These are phyloP conservation scores for Chiropotes sagulatus DNA, from an alignment of 2,797 vertebrate genomes.

Conservation along the genomic window DNA sequence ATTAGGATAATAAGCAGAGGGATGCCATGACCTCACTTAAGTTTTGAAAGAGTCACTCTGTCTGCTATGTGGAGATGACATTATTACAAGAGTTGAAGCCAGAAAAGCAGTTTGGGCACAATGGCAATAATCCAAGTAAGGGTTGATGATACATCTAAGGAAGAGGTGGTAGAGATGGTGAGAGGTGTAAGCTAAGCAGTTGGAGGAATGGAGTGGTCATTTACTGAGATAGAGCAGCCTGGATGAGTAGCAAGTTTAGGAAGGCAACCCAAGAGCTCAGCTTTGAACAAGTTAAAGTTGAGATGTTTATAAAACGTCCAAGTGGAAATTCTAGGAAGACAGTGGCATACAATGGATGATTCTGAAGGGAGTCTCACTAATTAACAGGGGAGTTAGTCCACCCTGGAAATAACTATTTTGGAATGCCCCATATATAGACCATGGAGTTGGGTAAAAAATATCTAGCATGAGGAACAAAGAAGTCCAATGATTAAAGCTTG, in stretches of 20 bases:
- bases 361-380: not conserved
- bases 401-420: not conserved
- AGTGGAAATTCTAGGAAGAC: not conserved
- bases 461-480: not conserved
- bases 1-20: not conserved
- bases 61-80: not conserved
- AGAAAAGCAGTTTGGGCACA: not conserved
- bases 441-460: not conserved
- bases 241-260: not conserved
- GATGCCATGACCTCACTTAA: not conserved
- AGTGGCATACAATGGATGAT: not conserved
- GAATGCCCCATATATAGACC: not conserved
- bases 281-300: not conserved
- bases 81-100: not conserved
- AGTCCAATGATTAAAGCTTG: not conserved
- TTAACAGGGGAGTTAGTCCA: not conserved
- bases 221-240: not conserved
- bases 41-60: not conserved
- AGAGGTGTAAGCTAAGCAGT: not conserved
- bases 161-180: not conserved
- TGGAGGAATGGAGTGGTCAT: not conserved
- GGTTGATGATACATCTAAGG: too few relatives aligned
- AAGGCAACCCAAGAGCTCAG: not conserved
- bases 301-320: not conserved
- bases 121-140: not conserved